Evolutionary conservation across 2,888 invertebrate genomes (phyloP), one percentile per base, ranked within the genome.

Genomic region (Campoletis raptor): DNA sequence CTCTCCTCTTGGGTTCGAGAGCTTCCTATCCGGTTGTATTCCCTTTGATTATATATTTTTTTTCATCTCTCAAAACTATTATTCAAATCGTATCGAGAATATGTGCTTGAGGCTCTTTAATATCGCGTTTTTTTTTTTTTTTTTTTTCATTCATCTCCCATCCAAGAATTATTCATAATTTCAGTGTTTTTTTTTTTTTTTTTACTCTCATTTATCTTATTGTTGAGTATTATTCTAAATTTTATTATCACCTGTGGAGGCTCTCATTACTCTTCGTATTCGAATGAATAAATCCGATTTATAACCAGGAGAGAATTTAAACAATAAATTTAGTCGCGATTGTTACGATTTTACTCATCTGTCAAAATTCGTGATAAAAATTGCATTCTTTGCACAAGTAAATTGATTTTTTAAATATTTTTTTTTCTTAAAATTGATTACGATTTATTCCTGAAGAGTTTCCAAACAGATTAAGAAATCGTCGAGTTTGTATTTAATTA

Each of bases 41-140:
- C 67, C 48, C 77, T 74, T 81, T 76, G 73, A 66, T 79, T 57
- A 9, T 52, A 45, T 72, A 37, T 67, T 76, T 83, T 79, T 72
- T 85, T 80, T 30, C 30, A 30, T 30, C 69, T 77, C 69, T 77
- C 48, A 42, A 54, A 30, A 48, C 88, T 86, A 88, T 92, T 92
- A 91, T 91, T 89, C 89, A 89, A 91, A 90, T 92, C 91, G 90
- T 91, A 91, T 90, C 90, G 90, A 89, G 84, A 52, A 74, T 37
- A 48, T 67, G 74, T 81, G 73, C 73, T 61, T 36, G 15, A 5
- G 77, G 52, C 36, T n/a, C 45, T 64, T 64, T 72, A 52, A 66
- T 77, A 40, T 64, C 45, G 12, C 52, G 15, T 72, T 85, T 66
- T 24, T 77, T 77, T 40, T 57, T 48, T 18, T 64, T 57, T 72